Base-by-base conservation (phyloP, 2,113 vertebrate species). In the Antechinus flavipes region DNA sequence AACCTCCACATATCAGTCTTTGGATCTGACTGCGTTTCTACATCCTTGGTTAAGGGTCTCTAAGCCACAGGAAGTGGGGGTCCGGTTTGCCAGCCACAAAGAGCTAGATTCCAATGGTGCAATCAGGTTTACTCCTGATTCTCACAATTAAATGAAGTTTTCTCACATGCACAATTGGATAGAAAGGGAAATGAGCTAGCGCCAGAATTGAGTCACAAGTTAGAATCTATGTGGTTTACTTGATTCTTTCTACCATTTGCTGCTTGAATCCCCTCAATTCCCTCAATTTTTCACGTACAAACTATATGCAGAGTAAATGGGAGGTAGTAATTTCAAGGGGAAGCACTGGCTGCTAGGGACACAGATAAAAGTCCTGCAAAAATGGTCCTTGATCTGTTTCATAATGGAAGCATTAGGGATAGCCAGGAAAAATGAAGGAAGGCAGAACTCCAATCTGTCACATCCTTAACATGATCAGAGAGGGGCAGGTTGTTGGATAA, bases 371-470 rank as follows among this genome's bases (percentile, higher is more conserved):
- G 16, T 19, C n/a, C 68, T 84, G 68, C 68, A 84, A 23, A 84
- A n/a, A 16, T 42, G 68, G 5, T 30, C 35, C 35, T 76, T n/a
- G 35, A 76, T 14, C 68, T 76, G 14, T 19, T 7, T 76, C 16
- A n/a, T 76, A 76, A 76, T 76, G 68, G 68, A 84, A 84, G 68
- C 6, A 30, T 90, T 56, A 90, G 53, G 35, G 9, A n/a, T 90
- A 27, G 61, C 91, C 90, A 76, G 22, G 47, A 89, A 91, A 96
- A 92, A 47, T 91, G 26, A 95, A 93, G 93, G 90, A 2, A 89
- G 76, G 76, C 11, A 93, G 91, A 95, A 50, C 23, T 30, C 47
- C 50, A 93, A 84, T 12, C 46, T 10, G n/a, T 93, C 47, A 95
- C 46, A 84, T 46, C 92, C 8, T 89, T 93, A 90, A 90, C 9